A percentile compares a stretch with the other conserved stretches of the same genome.
These are phyloP conservation scores for Linyphia triangularis DNA, from an alignment of 2,888 invertebrate genomes.

Conservation along the genomic window DNA sequence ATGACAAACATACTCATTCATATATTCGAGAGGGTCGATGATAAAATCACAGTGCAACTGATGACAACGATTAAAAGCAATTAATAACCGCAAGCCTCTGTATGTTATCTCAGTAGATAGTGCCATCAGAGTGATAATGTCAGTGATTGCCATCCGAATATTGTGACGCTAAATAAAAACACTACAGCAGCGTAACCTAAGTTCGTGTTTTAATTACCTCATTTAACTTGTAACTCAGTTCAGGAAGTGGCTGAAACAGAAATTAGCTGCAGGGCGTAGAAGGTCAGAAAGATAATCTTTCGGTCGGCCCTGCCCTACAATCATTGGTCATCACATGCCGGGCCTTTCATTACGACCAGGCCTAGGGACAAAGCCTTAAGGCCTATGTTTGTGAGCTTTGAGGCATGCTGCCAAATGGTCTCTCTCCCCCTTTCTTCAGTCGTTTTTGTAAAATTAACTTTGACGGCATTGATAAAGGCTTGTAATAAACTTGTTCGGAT, in stretches of 20 bases:
- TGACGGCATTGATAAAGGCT: conserved; percentile 10
- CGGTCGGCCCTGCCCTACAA: conserved; percentile 56
- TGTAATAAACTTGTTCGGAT: not conserved
- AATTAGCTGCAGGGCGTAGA: conserved; percentile 40
- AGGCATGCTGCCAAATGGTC: not conserved
- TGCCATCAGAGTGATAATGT: not conserved
- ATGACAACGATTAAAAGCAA: conserved; percentile 16
- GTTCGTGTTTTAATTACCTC: conserved; percentile 52
- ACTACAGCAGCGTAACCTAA: not conserved
- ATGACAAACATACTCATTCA: too few species aligned
- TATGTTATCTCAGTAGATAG: not conserved
- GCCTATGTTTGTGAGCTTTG: conserved; percentile 10
- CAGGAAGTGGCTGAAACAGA: conserved; percentile 43
- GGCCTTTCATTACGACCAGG: conserved; percentile 33
- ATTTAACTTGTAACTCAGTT: conserved; percentile 37
- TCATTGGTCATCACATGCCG: conserved; percentile 54
- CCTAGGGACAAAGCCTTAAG: conserved; percentile 15
- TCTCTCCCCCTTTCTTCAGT: not conserved
- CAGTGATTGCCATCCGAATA: conserved; percentile 6
- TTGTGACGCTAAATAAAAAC: not conserved
- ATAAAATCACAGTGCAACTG: not conserved
- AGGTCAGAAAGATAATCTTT: conserved; percentile 65
- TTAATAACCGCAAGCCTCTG: not conserved
- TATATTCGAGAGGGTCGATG: not conserved
- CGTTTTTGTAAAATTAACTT: conserved; percentile 10